Base-by-base conservation (phyloP, 2,888 invertebrate species). In the Masnerella sp. region DNA sequence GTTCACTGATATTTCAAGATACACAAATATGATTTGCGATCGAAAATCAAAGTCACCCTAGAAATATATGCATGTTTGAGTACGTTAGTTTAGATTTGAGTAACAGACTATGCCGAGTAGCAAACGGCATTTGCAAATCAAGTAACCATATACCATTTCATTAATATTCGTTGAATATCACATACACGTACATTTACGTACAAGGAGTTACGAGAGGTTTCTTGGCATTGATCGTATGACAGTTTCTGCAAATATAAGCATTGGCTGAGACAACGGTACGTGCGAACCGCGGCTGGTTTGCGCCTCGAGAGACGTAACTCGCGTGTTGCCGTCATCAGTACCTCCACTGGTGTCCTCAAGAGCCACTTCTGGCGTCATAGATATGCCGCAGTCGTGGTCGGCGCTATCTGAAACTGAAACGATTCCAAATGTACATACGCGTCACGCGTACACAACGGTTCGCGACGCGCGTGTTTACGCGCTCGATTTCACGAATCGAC, bases 171-270 rank as follows among this genome's bases (percentile, higher is more conserved):
- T 64, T 58, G 58, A 54, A 47, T 64, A 74, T 64, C 68, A 25
- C 42, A 62, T 45, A 58, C 59, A 74, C 74, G 59, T 65, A 74
- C 58, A 65, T 71, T 75, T 81, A 86, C 85, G 85, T 85, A 82
- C 85, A 86, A 76, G 93, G 92, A 0, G 92, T 92, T 87, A 92
- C 91, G 79, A 93, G 88, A 64, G 89, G 80, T 81, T 90, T 89
- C 79, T 87, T 88, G 54, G 83, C 77, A 34, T 87, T 87, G 78
- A 86, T 89, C 22, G 88, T 88, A 79, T 89, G 90, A 88, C 93
- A 93, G 82, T 93, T 93, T 78, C 92, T 89, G 85, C 92, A 93
- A 80, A 91, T 90, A 82, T 89, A 90, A 34, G 91, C 91, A 43
- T 89, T 89, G 77, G 90, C 90, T 79, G 91, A 90, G 32, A 80